A percentile compares a stretch with the other conserved stretches of the same genome.
These are phyloP conservation scores for Emys orbicularis DNA, from an alignment of 2,797 vertebrate genomes.

Conservation along the genomic window DNA sequence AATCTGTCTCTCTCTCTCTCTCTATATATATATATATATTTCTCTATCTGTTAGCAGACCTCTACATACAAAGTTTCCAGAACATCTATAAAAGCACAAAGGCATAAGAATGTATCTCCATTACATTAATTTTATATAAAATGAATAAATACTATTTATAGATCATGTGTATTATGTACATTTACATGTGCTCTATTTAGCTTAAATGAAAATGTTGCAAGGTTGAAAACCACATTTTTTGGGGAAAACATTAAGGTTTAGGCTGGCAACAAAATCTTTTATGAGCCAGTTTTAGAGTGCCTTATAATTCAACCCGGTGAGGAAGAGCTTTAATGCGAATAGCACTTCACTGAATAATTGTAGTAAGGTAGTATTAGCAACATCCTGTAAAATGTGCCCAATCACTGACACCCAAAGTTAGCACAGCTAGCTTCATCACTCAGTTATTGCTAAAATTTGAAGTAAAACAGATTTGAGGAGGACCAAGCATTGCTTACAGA, in stretches of 20 bases:
- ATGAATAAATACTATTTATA: constrained; percentile 83
- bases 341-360: neutral
- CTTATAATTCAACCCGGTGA: constrained; percentile 21
- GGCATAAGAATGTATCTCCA: constrained; percentile 77
- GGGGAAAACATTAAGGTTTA: constrained; percentile 47
- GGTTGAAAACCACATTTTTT: constrained; percentile 47
- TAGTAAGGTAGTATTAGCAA: neutral
- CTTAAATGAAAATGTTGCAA: constrained; percentile 75
- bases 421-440: constrained; percentile 65
- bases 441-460: constrained; percentile 76
- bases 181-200: constrained; percentile 79
- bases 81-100: constrained; percentile 82
- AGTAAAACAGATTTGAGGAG: constrained; percentile 56
- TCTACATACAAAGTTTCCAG: constrained; percentile 78
- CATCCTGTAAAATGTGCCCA: neutral
- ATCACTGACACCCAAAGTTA: constrained; percentile 34
- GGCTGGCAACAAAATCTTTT: constrained; percentile 47
- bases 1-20: neutral
- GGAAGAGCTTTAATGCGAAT: neutral
- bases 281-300: constrained; percentile 31
- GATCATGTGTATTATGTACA: constrained; percentile 79
- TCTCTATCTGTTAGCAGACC: constrained; percentile 42
- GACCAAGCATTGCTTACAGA: constrained; percentile 53
- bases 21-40: neutral
- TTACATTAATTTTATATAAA: constrained; percentile 80